A percentile compares a stretch with the other conserved stretches of the same genome.
phyloP scores from a whole-genome alignment of 1,140 invertebrate genomes.

The Pollicipes pollicipes region DNA sequence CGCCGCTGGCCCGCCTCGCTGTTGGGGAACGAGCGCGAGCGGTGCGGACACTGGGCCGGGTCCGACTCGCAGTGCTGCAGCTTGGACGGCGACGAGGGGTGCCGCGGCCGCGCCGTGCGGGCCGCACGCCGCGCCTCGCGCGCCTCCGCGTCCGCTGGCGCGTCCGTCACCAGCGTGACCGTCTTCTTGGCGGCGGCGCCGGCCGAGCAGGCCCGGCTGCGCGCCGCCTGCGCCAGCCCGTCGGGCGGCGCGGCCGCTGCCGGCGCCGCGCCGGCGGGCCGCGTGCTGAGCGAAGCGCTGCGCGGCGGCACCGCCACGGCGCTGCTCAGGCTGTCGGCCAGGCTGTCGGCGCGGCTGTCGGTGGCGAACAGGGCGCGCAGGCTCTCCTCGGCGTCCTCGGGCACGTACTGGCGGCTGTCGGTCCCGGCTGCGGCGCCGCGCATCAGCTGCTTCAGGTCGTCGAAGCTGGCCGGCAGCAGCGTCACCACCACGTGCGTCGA shows the following conservation, averaged over 20 bases:
- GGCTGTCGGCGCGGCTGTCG: background rate
- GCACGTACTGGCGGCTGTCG: background rate
- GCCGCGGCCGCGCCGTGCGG: background rate
- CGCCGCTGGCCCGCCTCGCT: background rate
- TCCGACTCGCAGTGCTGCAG: background rate
- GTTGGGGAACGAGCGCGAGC: background rate
- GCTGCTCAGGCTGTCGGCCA: background rate
- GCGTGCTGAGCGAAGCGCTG: background rate
- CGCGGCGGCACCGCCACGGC: background rate
- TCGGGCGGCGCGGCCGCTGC: background rate
- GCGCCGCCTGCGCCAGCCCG: background rate
- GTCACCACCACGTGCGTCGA: conserved; percentile 45
- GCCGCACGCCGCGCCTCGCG: background rate
- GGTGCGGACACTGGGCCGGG: background rate
- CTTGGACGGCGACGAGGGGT: background rate
- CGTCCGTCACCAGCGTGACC: background rate
- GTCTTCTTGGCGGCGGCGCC: background rate
- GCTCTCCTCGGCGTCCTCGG: background rate
- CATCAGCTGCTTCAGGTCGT: conserved; percentile 25
- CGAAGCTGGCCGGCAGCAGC: conserved; percentile 42
- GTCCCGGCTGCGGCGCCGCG: conserved; percentile 1
- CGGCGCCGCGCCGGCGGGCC: background rate
- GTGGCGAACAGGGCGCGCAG: background rate
- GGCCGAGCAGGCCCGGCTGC: background rate
- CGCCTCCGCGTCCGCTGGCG: background rate